Evolutionary conservation across 2,113 vertebrate species (phyloP).

Genomic region (Opisthocomus hoazin): DNA sequence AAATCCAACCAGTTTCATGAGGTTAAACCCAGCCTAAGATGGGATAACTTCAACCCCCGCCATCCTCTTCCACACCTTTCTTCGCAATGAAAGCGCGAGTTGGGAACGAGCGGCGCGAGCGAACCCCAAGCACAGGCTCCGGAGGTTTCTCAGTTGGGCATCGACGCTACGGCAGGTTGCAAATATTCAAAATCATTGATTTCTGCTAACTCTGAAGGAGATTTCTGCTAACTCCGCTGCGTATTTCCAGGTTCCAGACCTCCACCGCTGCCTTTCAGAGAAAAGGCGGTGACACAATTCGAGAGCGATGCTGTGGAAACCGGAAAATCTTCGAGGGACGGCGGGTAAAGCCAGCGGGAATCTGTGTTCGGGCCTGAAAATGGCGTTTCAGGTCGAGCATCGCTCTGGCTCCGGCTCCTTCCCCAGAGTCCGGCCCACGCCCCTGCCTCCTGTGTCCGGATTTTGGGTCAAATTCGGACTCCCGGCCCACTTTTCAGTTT

Average conservation of each 20-base stretch:
- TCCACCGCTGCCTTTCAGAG: accelerated
- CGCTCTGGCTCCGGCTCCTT: background rate
- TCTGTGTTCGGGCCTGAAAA: background rate
- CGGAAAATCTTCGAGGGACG: accelerated
- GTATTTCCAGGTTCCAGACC: background rate
- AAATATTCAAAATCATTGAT: background rate
- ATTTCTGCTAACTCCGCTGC: background rate
- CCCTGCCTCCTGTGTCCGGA: background rate
- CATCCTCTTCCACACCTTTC: background rate
- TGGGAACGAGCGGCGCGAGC: background rate
- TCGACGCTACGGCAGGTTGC: background rate
- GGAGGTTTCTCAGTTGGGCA: background rate
- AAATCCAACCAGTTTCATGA: background rate
- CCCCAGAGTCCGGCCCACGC: background rate
- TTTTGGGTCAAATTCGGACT: background rate
- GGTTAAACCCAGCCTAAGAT: background rate
- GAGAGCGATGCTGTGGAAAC: background rate
- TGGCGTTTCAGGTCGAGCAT: background rate
- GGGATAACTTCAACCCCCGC: background rate
- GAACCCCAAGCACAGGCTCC: background rate
- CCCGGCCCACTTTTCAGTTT: background rate
- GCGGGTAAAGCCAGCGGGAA: background rate
- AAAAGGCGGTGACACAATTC: accelerated
- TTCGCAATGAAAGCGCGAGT: background rate
- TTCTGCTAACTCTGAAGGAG: background rate